These are phyloP conservation scores for Trimorus sp. DNA, from an alignment of 2,888 invertebrate genomes.

Conservation along the genomic window DNA sequence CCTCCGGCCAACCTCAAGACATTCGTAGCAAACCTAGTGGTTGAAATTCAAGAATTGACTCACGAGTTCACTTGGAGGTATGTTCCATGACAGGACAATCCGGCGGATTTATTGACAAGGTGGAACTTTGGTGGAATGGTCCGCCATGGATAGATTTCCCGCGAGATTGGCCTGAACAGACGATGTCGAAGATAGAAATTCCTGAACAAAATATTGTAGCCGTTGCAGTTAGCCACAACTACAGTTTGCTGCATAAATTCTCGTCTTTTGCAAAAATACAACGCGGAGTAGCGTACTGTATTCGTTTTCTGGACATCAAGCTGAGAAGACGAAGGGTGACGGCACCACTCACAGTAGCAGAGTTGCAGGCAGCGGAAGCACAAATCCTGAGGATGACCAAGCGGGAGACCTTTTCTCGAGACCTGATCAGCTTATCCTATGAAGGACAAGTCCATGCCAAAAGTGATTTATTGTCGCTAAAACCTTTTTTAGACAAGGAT, in stretches of 20 bases:
- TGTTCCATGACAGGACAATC: background rate
- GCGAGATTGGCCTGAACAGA: too few relatives aligned
- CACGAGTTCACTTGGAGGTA: background rate
- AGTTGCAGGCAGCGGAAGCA: background rate
- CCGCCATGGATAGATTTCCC: too few relatives aligned
- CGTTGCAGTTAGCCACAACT: too few relatives aligned
- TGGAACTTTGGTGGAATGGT: too few relatives aligned
- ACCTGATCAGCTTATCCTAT: background rate
- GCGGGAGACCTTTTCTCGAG: background rate
- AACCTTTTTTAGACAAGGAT: background rate
- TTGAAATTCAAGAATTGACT: background rate
- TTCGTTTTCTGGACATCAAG: too few relatives aligned
- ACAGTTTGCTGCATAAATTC: too few relatives aligned
- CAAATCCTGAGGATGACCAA: background rate
- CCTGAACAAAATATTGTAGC: too few relatives aligned
- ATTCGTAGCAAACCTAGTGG: background rate
- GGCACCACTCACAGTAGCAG: background rate
- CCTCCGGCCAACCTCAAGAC: background rate
- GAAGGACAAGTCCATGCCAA: background rate
- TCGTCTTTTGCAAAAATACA: too few relatives aligned
- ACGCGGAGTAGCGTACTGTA: too few relatives aligned
- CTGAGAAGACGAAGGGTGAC: too few relatives aligned
- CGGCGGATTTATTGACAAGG: background rate
- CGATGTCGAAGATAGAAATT: too few relatives aligned
- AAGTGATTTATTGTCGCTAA: background rate